Base-by-base conservation (phyloP, 2,113 vertebrate genomes). In the Dasyprocta punctata region DNA sequence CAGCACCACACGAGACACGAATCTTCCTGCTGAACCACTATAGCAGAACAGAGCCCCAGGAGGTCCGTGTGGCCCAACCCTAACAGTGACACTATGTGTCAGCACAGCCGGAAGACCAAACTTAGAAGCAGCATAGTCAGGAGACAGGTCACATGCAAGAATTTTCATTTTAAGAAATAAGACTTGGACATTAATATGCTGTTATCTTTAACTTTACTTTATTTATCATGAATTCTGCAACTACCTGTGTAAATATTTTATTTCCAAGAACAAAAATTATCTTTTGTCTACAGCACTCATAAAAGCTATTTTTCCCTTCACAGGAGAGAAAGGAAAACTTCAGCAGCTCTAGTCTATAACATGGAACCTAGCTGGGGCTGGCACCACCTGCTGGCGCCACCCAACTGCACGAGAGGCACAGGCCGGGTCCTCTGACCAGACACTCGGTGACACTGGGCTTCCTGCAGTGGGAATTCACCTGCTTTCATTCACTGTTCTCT, bases 151-250 rank as follows among this genome's bases (percentile, higher is more conserved):
- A 19, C 47, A 75, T 33, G 22, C 58, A 93, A 56, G 58, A 91
- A 78, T 80, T 86, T 81, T 94, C 86, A 78, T 60, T 78, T 14
- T 6, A 67, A 87, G 81, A 88, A 80, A 61, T 44, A 88, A 63
- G 26, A 77, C 75, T 92, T 58, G n/a, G 52, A 83, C 54, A 54
- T 41, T 44, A 85, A 47, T 38, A 36, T 13, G 90, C 56, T 41
- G 49, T 90, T 92, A 75, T 95, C 96, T 96, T 96, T 97, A 87
- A 93, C 61, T 77, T 95, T 58, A 52, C 41, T 94, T 91, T 90
- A 89, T 92, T 93, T 83, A 93, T 60, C 75, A 84, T 0, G 13
- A 52, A 41, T 93, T 96, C 90, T 75, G 77, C 78, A 96, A 44
- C 41, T 69, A 63, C 22, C 63, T 49, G 44, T 69, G 67, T 44